Percentiles rank a stretch among this genome's conserved stretches.
These are phyloP conservation scores for Spilogale gracilis DNA, from an alignment of 2,113 vertebrate species.

Conservation along the genomic window DNA sequence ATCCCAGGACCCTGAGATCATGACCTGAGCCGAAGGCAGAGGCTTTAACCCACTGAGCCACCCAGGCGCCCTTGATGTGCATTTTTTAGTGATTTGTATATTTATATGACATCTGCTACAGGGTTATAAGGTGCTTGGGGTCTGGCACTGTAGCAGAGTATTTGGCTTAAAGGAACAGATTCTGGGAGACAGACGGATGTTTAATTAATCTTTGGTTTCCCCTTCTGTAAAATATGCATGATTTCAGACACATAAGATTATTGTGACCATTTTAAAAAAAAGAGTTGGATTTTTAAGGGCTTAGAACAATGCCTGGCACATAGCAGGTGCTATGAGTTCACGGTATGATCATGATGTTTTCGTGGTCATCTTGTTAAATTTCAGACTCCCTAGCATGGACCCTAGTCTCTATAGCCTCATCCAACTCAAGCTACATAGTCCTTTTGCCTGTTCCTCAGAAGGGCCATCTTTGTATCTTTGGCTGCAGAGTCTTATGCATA, in stretches of 20 bases:
- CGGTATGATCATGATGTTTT: neutral
- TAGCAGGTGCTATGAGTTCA: neutral
- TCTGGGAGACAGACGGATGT: neutral
- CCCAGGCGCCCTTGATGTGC: neutral
- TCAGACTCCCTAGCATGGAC: neutral
- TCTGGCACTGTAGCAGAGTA: slow-evolving; percentile 11
- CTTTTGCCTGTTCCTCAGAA: slow-evolving; percentile 52
- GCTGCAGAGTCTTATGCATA: neutral
- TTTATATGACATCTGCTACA: neutral
- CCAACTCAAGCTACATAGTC: neutral
- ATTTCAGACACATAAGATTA: neutral
- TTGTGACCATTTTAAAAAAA: neutral
- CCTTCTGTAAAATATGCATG: slow-evolving; percentile 26
- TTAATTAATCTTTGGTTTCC: slow-evolving; percentile 58
- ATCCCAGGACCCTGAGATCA: too few species aligned
- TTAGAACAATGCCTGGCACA: neutral
- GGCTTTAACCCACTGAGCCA: too few species aligned
- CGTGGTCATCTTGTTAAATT: neutral
- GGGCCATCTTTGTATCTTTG: neutral
- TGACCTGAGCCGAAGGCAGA: too few species aligned
- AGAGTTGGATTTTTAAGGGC: slow-evolving; percentile 11
- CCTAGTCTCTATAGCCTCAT: neutral
- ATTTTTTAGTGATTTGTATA: slow-evolving; percentile 23
- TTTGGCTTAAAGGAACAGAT: neutral
- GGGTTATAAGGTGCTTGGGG: neutral